Evolutionary conservation across 53 echinoderm and acorn worm species (phyloP), one percentile per base, ranked within the genome.

Genomic region (Henricia sp.): DNA sequence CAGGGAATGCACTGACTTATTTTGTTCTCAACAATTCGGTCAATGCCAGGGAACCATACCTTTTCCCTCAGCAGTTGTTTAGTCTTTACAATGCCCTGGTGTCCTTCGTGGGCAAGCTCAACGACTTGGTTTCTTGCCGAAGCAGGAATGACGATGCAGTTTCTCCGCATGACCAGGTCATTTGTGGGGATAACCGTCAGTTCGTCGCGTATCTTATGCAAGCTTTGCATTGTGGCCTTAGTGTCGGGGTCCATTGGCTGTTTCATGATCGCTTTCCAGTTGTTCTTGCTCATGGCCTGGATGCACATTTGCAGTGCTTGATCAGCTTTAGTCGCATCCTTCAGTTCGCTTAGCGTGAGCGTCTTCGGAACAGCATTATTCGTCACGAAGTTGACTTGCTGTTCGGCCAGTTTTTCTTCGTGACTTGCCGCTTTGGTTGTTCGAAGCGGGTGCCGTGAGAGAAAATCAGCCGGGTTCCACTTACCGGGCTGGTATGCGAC

Each of bases 381-480:
- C 10, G 64, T 34, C 6, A 82, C 44, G 35, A 82, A 69, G 20
- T 70, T 35, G 14, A 88, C 80, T 8, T 88, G 42, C 59, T 69
- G 70, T 57, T 82, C 82, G 27, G 88, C 88, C 21, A 88, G 28
- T 38, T 36, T 52, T 29, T 87, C 82, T 39, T 80, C 57, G 3
- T 2, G 25, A 21, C 50, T 37, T 14, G 37, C 11, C 11, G 70
- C 39, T 14, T 80, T 70, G 0, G 46, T 27, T 12, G 71, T 2
- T 68, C 70, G 69, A 0, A 69, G 48, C 10, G 57, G 82, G 35
- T 88, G 84, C n/a, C n/a, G n/a, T n/a, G n/a, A n/a, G n/a, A n/a
- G n/a, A n/a, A n/a, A 93, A 82, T 93, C 93, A 41, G 93, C 88
- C 21, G 88, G 90, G 33, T 88, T 88, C n/a, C 1, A 23, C 50